Conservation (phyloP, 2,888 invertebrate species). For the Blastobasis adustella region DNA sequence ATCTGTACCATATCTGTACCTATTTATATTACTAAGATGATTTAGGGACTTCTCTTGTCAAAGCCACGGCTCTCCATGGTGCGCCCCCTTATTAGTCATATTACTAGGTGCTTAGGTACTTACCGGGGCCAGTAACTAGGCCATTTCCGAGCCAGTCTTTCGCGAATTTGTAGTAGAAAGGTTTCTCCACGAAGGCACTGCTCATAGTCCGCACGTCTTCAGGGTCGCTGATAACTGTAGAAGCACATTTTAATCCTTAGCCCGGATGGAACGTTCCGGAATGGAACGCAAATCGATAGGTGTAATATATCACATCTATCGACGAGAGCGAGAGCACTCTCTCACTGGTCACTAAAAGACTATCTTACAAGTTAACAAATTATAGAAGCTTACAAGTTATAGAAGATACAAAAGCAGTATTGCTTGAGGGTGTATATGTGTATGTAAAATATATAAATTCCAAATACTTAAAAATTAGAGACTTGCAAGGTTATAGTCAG, state of each 20-base stretch:
- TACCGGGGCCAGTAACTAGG: constrained; percentile 43
- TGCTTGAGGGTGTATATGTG: neutral
- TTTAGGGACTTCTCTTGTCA: no score
- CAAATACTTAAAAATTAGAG: neutral
- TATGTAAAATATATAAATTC: no score
- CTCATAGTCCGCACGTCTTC: constrained; percentile 40
- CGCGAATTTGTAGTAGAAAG: constrained; percentile 42
- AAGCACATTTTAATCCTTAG: neutral
- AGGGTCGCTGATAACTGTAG: constrained; percentile 35
- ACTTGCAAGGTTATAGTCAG: neutral
- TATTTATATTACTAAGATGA: no score
- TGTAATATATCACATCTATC: neutral
- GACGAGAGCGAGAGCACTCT: no score
- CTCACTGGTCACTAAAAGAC: neutral
- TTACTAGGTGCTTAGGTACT: neutral
- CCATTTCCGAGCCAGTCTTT: constrained; percentile 47
- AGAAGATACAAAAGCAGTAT: neutral
- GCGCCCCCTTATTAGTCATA: no score
- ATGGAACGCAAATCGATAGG: neutral
- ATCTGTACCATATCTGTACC: no score
- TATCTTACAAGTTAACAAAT: neutral
- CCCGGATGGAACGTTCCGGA: neutral
- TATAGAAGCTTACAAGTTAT: neutral
- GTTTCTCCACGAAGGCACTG: constrained; percentile 40
- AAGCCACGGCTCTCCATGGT: no score